Evolutionary conservation across 2,888 invertebrate species (phyloP), one percentile per base, ranked within the genome.

Genomic region (Tanytarsus gracilentus): DNA sequence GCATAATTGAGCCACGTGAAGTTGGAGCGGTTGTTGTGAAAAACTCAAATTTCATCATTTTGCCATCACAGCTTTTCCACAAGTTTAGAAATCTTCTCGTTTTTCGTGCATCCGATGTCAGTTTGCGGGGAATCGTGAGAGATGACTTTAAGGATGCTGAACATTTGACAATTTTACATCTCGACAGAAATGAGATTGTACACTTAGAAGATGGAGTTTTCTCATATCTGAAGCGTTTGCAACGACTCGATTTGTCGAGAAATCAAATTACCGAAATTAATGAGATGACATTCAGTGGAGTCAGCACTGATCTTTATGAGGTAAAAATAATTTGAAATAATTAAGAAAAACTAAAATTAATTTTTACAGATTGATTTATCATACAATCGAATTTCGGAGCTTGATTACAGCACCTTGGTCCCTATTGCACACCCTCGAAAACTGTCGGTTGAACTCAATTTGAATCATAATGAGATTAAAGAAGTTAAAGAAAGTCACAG

Each of bases 111-210:
- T 25, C 16, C 8, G 51, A 51, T 18, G 51, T 51, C 0, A 27
- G 30, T 16, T 30, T 51, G 29, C 14, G 27, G 18, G 18, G 18
- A 29, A 51, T 51, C 3, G 11, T 18, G 4, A 14, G 29, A 21
- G 51, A 51, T 4, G 51, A 51, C 11, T 51, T 51, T 30, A 27
- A n/a, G 8, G 29, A 51, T 51, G 29, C 51, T 18, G 29, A 51
- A 18, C 23, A 51, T 29, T 18, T 51, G 4, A 30, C 16, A 18
- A 29, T 30, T 27, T 14, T 51, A 3, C 18, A 18, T 11, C 18
- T 51, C 4, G 25, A 25, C 3, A 27, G 30, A 18, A 51, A 51
- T 51, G 18, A 29, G 21, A 51, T 51, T 18, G 11, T 18, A 18
- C 11, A 30, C 21, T 16, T 51, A 3, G 51, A 51, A 18, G 30